Evolutionary conservation across 2,797 vertebrate genomes (phyloP), one percentile per base, ranked within the genome.

Genomic region (Poecile montanus): DNA sequence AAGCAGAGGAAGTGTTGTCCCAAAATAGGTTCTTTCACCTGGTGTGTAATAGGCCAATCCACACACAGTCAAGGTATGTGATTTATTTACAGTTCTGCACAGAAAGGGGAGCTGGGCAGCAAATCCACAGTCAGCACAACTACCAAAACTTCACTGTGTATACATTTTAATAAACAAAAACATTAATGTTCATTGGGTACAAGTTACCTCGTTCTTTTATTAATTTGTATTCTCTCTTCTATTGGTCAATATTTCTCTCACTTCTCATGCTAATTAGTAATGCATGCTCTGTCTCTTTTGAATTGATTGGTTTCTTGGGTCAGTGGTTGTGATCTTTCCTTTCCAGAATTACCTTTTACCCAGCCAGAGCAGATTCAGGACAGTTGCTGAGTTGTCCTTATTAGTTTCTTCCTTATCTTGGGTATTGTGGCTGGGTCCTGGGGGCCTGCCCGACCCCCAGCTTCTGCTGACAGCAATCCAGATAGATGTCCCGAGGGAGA

Each of bases 61-160:
- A 40, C 20, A 25, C n/a, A 14, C 13, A 26, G 20, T 7, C 0
- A 0, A 48, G 30, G 14, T 26, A 2, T 26, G 22, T 18, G 30
- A 16, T 48, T 56, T 63, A 26, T 78, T 53, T 45, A 25, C 29
- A 40, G 29, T 11, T 47, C 38, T 67, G 62, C 27, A 45, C 48
- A 51, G 47, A 53, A 45, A 13, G 27, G 6, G 22, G 10, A 14
- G 13, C 32, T 45, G 47, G 27, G 7, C 60, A 38, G 5, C 15
- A 38, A 36, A 44, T 27, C 47, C 40, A 40, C 21, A 8, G 11
- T 25, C 48, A 47, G 30, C 25, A 5, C 38, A 30, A 4, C 42
- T 15, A 34, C 14, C 20, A 42, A 18, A 54, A 10, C 42, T 48
- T 48, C 48, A 26, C 34, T 34, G 7, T 54, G 77, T 20, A 26